Evolutionary conservation across 2,888 invertebrate genomes (phyloP).

Genomic region (Blastobasis lacticolella): DNA sequence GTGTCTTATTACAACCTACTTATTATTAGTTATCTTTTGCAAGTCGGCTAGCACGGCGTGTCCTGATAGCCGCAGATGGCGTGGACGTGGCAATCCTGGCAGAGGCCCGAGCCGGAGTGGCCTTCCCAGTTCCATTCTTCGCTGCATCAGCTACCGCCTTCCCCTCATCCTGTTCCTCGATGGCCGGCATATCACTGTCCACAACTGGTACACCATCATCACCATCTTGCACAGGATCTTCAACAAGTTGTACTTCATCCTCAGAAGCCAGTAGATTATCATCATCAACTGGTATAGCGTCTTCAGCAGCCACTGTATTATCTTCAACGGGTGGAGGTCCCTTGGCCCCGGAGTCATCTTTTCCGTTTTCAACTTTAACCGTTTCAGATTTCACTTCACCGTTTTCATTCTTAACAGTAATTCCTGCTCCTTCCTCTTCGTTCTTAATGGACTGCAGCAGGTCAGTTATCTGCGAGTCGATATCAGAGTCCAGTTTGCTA

Average conservation of each 20-base stretch:
- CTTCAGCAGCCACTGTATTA: neutral
- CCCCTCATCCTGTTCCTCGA: too few species aligned
- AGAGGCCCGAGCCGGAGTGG: slow-evolving; percentile 36
- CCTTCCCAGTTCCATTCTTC: slow-evolving; percentile 19
- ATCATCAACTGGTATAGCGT: slow-evolving; percentile 2
- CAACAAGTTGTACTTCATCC: slow-evolving; percentile 3
- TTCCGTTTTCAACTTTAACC: neutral
- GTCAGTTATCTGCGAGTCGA: slow-evolving; percentile 44
- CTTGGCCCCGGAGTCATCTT: neutral
- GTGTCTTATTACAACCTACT: neutral
- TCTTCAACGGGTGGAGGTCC: neutral
- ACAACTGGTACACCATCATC: slow-evolving; percentile 5
- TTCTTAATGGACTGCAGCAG: slow-evolving; percentile 37
- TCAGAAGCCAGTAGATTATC: neutral
- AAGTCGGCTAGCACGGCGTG: slow-evolving; percentile 44
- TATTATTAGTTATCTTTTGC: slow-evolving; percentile 20
- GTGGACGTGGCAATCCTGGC: slow-evolving; percentile 32
- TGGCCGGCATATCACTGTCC: too few species aligned
- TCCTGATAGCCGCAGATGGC: slow-evolving; percentile 34
- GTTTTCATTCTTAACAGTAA: neutral
- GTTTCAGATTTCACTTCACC: neutral
- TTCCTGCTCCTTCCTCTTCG: slow-evolving; percentile 16
- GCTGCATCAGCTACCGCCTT: slow-evolving; percentile 11
- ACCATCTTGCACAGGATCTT: too few species aligned
- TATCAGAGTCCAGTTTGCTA: slow-evolving; percentile 8